Evolutionary conservation across 2,113 vertebrate genomes (phyloP).

Genomic region (Anguilla rostrata): DNA sequence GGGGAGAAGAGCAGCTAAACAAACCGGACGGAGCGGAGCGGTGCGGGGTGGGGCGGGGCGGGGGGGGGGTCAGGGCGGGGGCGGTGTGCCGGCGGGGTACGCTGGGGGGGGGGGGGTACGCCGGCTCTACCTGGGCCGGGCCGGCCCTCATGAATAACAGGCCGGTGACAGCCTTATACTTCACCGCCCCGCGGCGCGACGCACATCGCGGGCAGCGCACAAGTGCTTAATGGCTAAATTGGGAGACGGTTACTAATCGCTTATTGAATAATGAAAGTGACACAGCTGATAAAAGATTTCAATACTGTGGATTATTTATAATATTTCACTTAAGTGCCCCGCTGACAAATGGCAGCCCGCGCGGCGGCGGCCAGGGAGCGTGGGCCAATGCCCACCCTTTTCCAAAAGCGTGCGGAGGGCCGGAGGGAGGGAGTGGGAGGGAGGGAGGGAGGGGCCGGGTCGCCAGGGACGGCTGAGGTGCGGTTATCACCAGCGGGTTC

Average conservation of each 20-base stretch:
- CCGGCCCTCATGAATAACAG: conserved; percentile 65
- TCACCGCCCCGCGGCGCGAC: conserved; percentile 62
- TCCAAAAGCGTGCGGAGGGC: conserved; percentile 15
- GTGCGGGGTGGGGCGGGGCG: too few relatives aligned
- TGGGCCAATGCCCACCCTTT: conserved; percentile 40
- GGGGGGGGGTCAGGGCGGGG: too few relatives aligned
- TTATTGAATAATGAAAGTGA: conserved; percentile 92
- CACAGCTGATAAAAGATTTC: conserved; percentile 95
- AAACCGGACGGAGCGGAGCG: neutral
- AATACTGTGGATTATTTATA: conserved; percentile 85
- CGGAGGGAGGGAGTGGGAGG: neutral
- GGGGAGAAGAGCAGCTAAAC: neutral
- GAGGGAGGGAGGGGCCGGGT: neutral
- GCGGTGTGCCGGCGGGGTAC: too few relatives aligned
- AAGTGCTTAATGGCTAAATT: conserved; percentile 76
- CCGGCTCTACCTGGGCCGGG: conserved; percentile 45
- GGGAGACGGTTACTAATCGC: conserved; percentile 81
- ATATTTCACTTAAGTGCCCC: conserved; percentile 83
- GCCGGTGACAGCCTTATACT: conserved; percentile 66
- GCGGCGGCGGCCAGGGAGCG: conserved; percentile 52
- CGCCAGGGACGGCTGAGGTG: neutral
- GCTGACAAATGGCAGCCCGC: conserved; percentile 76
- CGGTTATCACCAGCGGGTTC: neutral
- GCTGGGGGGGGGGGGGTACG: neutral
- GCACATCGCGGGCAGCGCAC: conserved; percentile 49